Evolutionary conservation across 2,113 vertebrate genomes (phyloP), one percentile per base, ranked within the genome.

Genomic region (Melozone crissalis): DNA sequence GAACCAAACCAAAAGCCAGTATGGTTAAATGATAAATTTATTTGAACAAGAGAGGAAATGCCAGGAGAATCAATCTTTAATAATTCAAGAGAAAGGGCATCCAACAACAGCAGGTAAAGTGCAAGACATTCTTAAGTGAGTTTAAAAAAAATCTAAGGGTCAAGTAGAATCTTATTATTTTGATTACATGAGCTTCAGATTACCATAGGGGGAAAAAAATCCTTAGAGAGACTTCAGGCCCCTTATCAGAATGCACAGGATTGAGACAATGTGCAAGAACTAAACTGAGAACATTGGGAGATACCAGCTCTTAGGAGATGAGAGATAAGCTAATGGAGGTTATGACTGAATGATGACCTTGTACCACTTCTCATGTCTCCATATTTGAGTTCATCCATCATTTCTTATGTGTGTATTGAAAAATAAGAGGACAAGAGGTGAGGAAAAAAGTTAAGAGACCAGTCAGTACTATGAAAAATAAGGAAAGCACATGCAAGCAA

Each of bases 51-150:
- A 72, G 16, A 89, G 21, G 22, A 68, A 93, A 55, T 4, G 2
- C 86, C 51, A 89, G 44, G 71, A 74, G 27, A 92, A 68, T 31
- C 30, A 84, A 47, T 55, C 61, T 90, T 86, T 67, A 86, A 15
- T 49, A 86, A 94, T 6, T 68, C 52, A 63, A 80, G 24, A 76
- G 71, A 90, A 92, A 59, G 24, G 39, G 27, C 39, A 90, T 57
- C 30, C 30, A 75, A 68, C 35, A 92, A 33, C 11, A 89, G 57
- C 39, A 84, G 23, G 27, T 61, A 33, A 90, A 81, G 27, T 44
- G 27, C 14, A 87, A 84, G 52, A 77, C 30, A 59, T 30, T 33
- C 51, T 30, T n/a, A 68, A 72, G 8, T 2, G 12, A 71, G 14
- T 30, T 55, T 4, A 43, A 22, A 21, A 21, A 31, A 57, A n/a